Percentiles rank a stretch among this genome's conserved stretches.
phyloP scores from a whole-genome alignment of 2,888 invertebrate genomes.

The Platypus cylindrus region DNA sequence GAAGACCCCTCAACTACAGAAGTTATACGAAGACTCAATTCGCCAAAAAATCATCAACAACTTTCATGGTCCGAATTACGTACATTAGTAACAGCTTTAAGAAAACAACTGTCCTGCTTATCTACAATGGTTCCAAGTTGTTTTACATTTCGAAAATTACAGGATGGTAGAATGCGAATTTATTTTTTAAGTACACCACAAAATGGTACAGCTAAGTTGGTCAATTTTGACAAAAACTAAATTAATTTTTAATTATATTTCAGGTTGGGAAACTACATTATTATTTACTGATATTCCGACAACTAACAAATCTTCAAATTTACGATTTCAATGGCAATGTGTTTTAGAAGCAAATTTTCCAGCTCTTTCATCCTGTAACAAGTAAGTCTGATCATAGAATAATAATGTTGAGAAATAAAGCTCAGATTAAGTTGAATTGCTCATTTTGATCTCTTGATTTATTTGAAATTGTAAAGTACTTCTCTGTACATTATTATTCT shows the following conservation, averaged over 20 bases:
- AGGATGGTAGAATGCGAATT: conserved; percentile 69
- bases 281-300: conserved; percentile 73
- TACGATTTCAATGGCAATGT: conserved; percentile 62
- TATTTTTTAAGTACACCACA: conserved; percentile 83
- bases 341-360: conserved; percentile 67
- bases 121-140: conserved; percentile 74
- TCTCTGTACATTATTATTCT: no score
- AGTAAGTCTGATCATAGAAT: no score
- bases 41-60: no score
- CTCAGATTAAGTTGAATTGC: no score
- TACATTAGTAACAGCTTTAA: conserved; percentile 65
- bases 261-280: conserved; percentile 70
- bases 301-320: conserved; percentile 40
- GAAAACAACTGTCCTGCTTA: conserved; percentile 63
- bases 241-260: conserved; percentile 3
- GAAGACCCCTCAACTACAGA: no score
- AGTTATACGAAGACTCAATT: no score
- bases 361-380: conserved; percentile 42
- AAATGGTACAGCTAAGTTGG: conserved; percentile 40
- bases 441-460: no score
- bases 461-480: no score
- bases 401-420: no score
- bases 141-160: conserved; percentile 64
- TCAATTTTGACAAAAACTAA: not conserved
- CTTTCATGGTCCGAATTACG: conserved; percentile 68